Base-by-base conservation (phyloP, 2,888 invertebrate species). In the Gnatocerus cornutus region DNA sequence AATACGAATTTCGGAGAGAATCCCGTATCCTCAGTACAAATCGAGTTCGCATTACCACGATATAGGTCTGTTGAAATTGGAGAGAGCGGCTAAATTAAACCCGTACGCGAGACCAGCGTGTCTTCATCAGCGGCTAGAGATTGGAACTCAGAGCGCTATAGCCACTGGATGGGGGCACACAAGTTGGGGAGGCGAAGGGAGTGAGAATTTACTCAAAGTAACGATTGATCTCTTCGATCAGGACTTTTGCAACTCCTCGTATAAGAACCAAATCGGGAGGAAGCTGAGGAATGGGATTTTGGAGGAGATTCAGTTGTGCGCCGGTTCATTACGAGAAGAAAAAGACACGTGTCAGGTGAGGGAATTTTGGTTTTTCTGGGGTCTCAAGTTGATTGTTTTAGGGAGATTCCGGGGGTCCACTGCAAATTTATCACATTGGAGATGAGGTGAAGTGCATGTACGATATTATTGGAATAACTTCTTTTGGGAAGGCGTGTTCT, bases 351-450 rank as follows among this genome's bases (percentile, higher is more conserved):
- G 90, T 61, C 86, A 86, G 81, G 87, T 87, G 78, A 78, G 27
- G 1, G 21, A 1, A 3, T 21, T 21, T n/a, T 33, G 33, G n/a
- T 9, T 9, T 4, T 4, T 9, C 7, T 33, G n/a, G 7, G 7
- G 7, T 7, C 7, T 29, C 4, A 29, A 29, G 1, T 7, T 7
- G 2, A 1, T 33, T 33, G 2, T 78, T 69, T 76, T 79, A 90
- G 89, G 90, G 90, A 37, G 90, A 91, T 82, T 90, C 89, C 37
- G 91, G 91, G n/a, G 90, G 91, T 6, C 90, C 91, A 0, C 82
- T 91, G 13, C 84, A 84, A 55, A 77, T 87, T 7, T 81, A 78
- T 62, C 81, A 82, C 64, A 70, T 68, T 10, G 68, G 69, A 7
- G 59, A 71, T 0, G 77, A 80, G 0, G 55, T 68, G 1, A 50